Base-by-base conservation (phyloP, 1,140 invertebrate genomes). In the Melipona quadrifasciata region DNA sequence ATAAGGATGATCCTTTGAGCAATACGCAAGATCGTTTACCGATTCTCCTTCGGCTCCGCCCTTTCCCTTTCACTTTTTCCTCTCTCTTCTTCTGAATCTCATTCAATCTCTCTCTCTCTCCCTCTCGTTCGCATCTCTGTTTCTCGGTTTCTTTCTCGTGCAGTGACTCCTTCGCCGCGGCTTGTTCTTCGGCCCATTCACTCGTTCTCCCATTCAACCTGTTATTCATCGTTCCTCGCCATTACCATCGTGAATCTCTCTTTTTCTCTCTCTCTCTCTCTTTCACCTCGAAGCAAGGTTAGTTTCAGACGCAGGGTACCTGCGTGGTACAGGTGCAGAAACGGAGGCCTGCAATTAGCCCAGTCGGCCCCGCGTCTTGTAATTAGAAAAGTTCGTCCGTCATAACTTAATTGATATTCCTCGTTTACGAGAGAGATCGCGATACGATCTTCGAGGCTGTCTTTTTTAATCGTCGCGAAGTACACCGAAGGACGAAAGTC, bases 361-460 rank as follows among this genome's bases (percentile, higher is more conserved):
- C 21, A 12, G 19, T 17, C 57, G 64, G 51, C n/a, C 53, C 24
- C 24, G n/a, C 4, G 5, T 12, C 24, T 61, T 61, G 53, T 81
- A 85, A 85, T 85, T 81, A 81, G 61, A 85, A 81, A 81, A 85
- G 70, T 85, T 85, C 74, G 74, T 53, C 64, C 71, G 71, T 85
- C 79, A 81, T 85, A 75, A 85, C 34, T 39, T 81, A 68, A 85
- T 85, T 85, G 79, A 85, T 85, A 81, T 72, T 51, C 6, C 39
- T 8, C 39, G 39, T 47, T 47, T 47, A 6, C 8, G 39, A 47
- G 39, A 47, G 8, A 8, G 39, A 47, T 39, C 39, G 39, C 39
- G 39, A 39, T 39, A 39, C 8, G 39, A 39, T 47, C 39, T 47
- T 47, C 39, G 39, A 47, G 8, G 39, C 39, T 47, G 39, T 8